phyloP scores from a whole-genome alignment of 2,113 vertebrate genomes.

The Dolichotis patagonum region DNA sequence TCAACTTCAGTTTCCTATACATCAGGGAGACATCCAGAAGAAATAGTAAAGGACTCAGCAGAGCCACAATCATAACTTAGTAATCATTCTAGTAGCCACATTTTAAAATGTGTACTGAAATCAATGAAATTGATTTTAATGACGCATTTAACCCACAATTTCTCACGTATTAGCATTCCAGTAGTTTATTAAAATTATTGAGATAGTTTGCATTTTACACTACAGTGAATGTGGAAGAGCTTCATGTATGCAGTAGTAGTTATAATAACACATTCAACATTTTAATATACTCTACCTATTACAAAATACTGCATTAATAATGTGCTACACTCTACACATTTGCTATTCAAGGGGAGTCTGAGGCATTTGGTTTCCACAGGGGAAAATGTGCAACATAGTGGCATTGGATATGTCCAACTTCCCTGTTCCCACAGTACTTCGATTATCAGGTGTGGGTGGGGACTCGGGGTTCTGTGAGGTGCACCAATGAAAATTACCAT shows the following conservation, averaged over 20 bases:
- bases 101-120: not conserved
- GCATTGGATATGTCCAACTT: not conserved
- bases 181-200: not conserved
- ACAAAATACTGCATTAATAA: not conserved
- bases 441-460: not conserved
- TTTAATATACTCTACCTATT: not conserved
- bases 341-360: not conserved
- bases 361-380: not conserved
- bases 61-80: not conserved
- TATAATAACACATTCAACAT: not conserved
- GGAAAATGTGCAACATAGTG: not conserved
- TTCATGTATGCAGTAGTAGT: too few relatives aligned
- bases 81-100: not conserved
- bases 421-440: not conserved
- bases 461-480: not conserved
- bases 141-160: not conserved
- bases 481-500: not conserved
- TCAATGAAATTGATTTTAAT: not conserved
- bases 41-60: not conserved
- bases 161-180: not conserved
- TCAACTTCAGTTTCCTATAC: not conserved
- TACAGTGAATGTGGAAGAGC: not conserved
- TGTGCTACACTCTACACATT: not conserved
- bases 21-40: not conserved
- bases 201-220: not conserved